Evolutionary conservation across 2,888 invertebrate species (phyloP), one percentile per base, ranked within the genome.

Genomic region (Pogonocherus hispidulus): DNA sequence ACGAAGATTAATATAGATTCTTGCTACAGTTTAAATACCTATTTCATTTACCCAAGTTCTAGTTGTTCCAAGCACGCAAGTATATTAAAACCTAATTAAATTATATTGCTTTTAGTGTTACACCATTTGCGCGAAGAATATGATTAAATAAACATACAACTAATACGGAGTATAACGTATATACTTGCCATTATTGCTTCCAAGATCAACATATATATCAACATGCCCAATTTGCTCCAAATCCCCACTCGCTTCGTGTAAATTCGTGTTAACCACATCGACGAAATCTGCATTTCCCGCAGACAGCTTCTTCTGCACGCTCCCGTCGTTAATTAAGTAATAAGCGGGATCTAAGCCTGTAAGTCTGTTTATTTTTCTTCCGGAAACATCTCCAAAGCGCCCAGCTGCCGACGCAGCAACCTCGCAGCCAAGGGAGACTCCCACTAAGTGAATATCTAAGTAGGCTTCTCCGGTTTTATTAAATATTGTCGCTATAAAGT

Each of bases 391-490:
- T 20, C 41, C 54, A 44, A 73, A 19, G 52, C 67, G 69, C 57
- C 27, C 32, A 9, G 59, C 68, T 20, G 71, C 69, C 16, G 60
- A 55, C 44, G 57, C 55, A 14, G 67, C 69, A 27, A 71, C 71
- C 56, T 60, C 57, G 44, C 66, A 66, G 9, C 73, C 73, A 2
- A 51, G 35, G 37, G 56, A 41, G 18, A 72, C 37, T n/a, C 75
- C 76, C 2, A 77, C 71, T 60, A 77, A 55, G 66, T 76, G 77
- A 65, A 75, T 70, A 56, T 76, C 71, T 57, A 77, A 67, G 67
- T 71, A 73, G 37, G 66, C 54, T 63, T 76, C 75, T 4, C 63
- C 70, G 18, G 74, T 76, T 66, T 70, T 72, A 35, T 60, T 66
- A 41, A 72, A 71, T 14, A 77, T 41, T 19, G 54, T 66, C 16